phyloP scores from a whole-genome alignment of 2,888 invertebrate species.

The Agonopterix arenella region DNA sequence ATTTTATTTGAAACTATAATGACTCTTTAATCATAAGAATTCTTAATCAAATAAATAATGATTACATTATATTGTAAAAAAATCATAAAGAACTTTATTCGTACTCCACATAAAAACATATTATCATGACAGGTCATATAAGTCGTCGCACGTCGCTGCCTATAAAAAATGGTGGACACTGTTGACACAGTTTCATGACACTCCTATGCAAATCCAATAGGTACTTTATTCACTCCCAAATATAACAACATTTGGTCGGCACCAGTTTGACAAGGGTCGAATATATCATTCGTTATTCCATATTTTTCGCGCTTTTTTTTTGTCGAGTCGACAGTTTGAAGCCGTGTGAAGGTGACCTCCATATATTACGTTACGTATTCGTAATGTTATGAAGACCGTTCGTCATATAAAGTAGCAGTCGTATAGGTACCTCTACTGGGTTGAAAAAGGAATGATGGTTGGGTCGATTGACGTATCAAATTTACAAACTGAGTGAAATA shows the following conservation, averaged over 20 bases:
- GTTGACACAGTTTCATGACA: constrained; percentile 9
- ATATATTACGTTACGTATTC: constrained; percentile 40
- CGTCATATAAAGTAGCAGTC: constrained; percentile 19
- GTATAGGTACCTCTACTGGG: not conserved
- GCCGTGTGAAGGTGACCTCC: constrained; percentile 31
- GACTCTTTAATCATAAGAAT: too few relatives aligned
- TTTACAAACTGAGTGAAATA: too few relatives aligned
- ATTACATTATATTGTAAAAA: too few relatives aligned
- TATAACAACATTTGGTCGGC: constrained; percentile 25
- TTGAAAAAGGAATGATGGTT: too few relatives aligned
- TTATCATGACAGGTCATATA: too few relatives aligned
- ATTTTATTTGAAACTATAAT: too few relatives aligned
- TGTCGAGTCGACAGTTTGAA: constrained; percentile 34
- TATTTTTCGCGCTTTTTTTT: constrained; percentile 46
- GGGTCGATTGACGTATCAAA: too few relatives aligned
- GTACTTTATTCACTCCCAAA: constrained; percentile 20
- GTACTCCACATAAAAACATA: too few relatives aligned
- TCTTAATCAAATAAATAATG: too few relatives aligned
- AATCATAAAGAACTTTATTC: too few relatives aligned
- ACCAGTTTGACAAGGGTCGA: constrained; percentile 48
- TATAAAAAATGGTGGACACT: too few relatives aligned
- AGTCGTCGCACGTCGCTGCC: too few relatives aligned
- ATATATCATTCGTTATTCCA: constrained; percentile 47
- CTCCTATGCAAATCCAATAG: constrained; percentile 14
- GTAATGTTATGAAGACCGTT: constrained; percentile 24